These are phyloP conservation scores for Trachelus tabidus DNA, from an alignment of 2,888 invertebrate species.

Conservation along the genomic window DNA sequence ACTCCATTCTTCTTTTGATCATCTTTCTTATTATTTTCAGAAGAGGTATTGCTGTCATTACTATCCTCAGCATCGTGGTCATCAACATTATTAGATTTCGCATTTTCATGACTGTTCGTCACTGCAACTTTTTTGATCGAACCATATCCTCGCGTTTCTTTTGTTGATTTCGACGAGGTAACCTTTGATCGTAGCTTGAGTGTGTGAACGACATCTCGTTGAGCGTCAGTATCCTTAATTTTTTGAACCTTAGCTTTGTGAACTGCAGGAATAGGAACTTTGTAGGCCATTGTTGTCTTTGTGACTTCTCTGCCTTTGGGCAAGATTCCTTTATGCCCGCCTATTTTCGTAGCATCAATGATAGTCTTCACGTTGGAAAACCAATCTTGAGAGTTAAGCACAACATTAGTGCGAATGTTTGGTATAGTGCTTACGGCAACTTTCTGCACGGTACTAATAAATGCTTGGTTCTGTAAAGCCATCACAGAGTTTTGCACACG, in stretches of 20 bases:
- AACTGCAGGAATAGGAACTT: conserved; percentile 63
- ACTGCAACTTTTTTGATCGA: conserved; percentile 20
- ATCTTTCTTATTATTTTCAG: conserved; percentile 29
- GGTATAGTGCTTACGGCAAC: conserved; percentile 55
- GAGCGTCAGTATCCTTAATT: conserved; percentile 37
- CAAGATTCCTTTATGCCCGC: conserved; percentile 59
- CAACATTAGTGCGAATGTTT: conserved; percentile 49
- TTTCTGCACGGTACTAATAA: conserved; percentile 55
- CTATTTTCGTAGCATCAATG: conserved; percentile 59
- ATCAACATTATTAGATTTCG: conserved; percentile 18
- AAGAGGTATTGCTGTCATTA: conserved; percentile 11
- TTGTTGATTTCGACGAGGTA: conserved; percentile 11
- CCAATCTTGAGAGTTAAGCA: conserved; percentile 59
- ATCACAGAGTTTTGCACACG: conserved; percentile 53
- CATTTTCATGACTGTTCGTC: not conserved
- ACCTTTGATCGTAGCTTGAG: not conserved
- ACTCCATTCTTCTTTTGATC: not conserved
- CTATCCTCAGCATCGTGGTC: conserved; percentile 16
- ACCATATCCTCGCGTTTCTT: conserved; percentile 37
- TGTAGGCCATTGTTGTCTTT: conserved; percentile 62
- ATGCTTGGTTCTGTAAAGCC: conserved; percentile 52
- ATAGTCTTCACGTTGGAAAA: conserved; percentile 59
- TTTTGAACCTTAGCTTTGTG: conserved; percentile 53
- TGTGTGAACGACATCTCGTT: not conserved
- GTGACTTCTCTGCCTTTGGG: conserved; percentile 61